phyloP scores from a whole-genome alignment of 2,797 vertebrate genomes.

The Pteronotus mesoamericanus region DNA sequence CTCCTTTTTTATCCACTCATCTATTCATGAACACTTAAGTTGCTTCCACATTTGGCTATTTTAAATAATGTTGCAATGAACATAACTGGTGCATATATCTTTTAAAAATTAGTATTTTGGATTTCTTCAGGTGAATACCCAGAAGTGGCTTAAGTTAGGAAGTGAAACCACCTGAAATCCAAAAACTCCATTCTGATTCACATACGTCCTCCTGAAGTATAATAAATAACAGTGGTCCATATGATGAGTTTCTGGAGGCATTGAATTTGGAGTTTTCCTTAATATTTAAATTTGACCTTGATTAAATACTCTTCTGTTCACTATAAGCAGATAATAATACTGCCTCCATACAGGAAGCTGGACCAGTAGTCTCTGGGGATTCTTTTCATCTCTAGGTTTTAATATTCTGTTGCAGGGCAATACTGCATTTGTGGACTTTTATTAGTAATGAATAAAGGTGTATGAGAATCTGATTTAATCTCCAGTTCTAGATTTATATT shows the following conservation, averaged over 20 bases:
- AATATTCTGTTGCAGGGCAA: not conserved
- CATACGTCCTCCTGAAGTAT: not conserved
- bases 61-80: not conserved
- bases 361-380: not conserved
- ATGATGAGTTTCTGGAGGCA: not conserved
- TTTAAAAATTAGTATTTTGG: not conserved
- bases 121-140: not conserved
- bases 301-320: not conserved
- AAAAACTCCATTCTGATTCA: constrained; percentile 29
- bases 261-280: constrained; percentile 19
- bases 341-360: not conserved
- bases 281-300: constrained; percentile 16
- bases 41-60: not conserved
- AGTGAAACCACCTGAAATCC: constrained; percentile 50
- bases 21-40: not conserved
- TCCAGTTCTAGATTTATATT: constrained; percentile 23
- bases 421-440: not conserved
- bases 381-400: constrained; percentile 30
- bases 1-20: not conserved
- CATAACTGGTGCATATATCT: not conserved
- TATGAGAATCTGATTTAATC: constrained; percentile 2
- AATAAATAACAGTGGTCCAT: not conserved
- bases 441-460: not conserved
- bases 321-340: not conserved
- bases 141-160: constrained; percentile 10